phyloP scores from a whole-genome alignment of 2,113 vertebrate genomes.

The Mionectes macconnelli region DNA sequence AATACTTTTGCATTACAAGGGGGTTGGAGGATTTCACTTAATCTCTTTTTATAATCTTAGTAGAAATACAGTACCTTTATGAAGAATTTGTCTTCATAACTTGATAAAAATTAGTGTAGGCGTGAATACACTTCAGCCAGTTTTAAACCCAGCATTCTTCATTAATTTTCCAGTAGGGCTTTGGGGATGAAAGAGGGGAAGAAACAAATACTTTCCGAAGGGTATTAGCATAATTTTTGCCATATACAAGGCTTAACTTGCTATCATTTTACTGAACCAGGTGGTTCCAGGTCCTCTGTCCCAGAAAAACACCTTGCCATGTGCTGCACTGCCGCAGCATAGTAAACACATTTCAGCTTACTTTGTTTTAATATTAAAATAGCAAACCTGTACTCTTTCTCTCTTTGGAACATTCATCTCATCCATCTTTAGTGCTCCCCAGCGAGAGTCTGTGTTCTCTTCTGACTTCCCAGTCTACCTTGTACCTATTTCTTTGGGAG shows the following conservation, averaged over 20 bases:
- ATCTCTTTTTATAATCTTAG: not conserved
- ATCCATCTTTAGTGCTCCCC: not conserved
- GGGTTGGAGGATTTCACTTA: not conserved
- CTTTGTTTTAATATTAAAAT: not conserved
- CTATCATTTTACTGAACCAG: not conserved
- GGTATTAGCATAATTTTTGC: not conserved
- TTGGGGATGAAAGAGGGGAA: not conserved
- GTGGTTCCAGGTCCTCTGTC: not conserved
- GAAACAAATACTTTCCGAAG: not conserved
- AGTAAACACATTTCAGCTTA: not conserved
- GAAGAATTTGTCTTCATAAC: conserved; percentile 36
- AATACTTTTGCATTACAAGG: not conserved
- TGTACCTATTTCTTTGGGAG: not conserved
- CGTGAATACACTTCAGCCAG: not conserved
- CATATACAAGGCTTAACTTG: not conserved
- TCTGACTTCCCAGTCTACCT: not conserved
- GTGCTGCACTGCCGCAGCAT: not conserved
- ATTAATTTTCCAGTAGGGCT: not conserved
- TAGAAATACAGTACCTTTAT: not conserved
- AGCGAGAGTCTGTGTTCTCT: not conserved
- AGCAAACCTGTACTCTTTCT: not conserved
- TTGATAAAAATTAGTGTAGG: conserved; percentile 36
- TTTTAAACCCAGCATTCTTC: not conserved
- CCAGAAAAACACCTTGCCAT: not conserved
- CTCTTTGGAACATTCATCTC: not conserved